Evolutionary conservation across 37 sponge, comb jelly and placozoan species (phyloP).

Genomic region (Ephydatia muelleri): DNA sequence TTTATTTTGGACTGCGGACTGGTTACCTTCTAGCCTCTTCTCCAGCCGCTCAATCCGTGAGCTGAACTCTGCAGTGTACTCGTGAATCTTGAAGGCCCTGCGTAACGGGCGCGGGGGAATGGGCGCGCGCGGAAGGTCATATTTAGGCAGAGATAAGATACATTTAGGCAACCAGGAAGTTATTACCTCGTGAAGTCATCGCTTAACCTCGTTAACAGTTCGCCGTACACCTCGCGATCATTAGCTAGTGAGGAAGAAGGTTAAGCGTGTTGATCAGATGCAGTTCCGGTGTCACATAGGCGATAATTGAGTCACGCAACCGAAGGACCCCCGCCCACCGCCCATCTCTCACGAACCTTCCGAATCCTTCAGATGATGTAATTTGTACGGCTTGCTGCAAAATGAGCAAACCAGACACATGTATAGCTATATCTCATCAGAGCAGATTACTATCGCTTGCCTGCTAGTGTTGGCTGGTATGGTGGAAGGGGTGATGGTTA

Average conservation of each 20-base stretch:
- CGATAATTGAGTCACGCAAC: background rate
- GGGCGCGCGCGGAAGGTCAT: too few relatives aligned
- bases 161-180: too few relatives aligned
- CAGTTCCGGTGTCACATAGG: background rate
- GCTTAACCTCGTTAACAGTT: constrained; percentile 50
- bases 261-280: background rate
- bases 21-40: constrained; percentile 46
- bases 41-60: constrained; percentile 25
- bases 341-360: background rate
- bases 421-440: too few relatives aligned
- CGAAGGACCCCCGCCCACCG: too few relatives aligned
- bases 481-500: constrained; percentile 33
- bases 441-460: background rate
- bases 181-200: constrained; percentile 55
- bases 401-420: background rate
- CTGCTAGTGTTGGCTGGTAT: constrained; percentile 37
- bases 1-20: too few relatives aligned
- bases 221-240: constrained; percentile 36
- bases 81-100: constrained; percentile 56
- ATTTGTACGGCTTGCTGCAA: constrained; percentile 18
- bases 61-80: constrained; percentile 30
- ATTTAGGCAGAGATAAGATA: too few relatives aligned
- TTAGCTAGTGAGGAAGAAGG: background rate
- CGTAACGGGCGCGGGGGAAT: too few relatives aligned
- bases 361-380: constrained; percentile 5